A percentile compares a stretch with the other conserved stretches of the same genome.
Conservation (phyloP, 1,140 invertebrate species). For the Apis florea region DNA sequence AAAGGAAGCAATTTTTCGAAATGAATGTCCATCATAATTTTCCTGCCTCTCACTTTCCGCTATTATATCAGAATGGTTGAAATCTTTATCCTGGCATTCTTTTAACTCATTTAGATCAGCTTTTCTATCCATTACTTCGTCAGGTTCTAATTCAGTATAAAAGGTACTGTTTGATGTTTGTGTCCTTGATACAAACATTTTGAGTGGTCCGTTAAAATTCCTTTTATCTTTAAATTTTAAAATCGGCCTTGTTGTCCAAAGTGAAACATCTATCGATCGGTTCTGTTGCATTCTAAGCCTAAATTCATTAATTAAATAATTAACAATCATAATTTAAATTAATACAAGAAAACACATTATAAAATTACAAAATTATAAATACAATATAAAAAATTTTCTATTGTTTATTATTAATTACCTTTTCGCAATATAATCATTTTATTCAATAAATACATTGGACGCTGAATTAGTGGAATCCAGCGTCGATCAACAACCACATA, state of each 20-base stretch:
- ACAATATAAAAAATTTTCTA: background rate
- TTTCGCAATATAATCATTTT: background rate
- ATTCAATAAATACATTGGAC: background rate
- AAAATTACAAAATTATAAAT: too few relatives aligned
- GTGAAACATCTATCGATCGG: slow-evolving; percentile 75
- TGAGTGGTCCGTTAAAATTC: slow-evolving; percentile 61
- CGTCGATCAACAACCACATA: background rate
- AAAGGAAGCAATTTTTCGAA: slow-evolving; percentile 74
- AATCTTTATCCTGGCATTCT: slow-evolving; percentile 69
- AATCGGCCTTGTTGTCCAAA: slow-evolving; percentile 73
- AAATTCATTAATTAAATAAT: slow-evolving; percentile 18
- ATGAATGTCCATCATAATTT: slow-evolving; percentile 70
- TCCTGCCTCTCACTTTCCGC: slow-evolving; percentile 68
- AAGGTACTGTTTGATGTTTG: slow-evolving; percentile 74
- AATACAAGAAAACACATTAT: background rate
- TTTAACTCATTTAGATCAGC: slow-evolving; percentile 62
- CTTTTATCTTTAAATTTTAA: slow-evolving; percentile 72
- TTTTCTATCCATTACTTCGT: slow-evolving; percentile 56
- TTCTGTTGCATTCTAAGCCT: slow-evolving; percentile 74
- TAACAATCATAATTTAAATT: background rate
- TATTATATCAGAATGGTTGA: slow-evolving; percentile 71
- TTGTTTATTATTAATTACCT: background rate
- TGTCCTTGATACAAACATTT: slow-evolving; percentile 77
- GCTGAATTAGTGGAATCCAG: background rate
- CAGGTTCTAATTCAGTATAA: slow-evolving; percentile 73